Evolutionary conservation across 2,113 vertebrate genomes (phyloP).

Genomic region (Anhinga rufa): DNA sequence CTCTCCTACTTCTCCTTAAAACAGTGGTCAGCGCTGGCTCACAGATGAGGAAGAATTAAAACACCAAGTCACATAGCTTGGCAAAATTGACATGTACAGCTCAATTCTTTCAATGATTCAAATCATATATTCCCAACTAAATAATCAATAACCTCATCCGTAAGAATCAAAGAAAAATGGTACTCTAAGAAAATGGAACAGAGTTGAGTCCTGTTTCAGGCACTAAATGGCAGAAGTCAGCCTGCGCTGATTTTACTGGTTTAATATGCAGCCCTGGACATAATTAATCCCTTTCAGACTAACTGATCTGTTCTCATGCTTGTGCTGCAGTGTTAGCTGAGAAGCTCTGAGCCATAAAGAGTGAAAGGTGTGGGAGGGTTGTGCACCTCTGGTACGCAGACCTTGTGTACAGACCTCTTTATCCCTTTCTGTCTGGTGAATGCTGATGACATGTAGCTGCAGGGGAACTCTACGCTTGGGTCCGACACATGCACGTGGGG

Average conservation of each 20-base stretch:
- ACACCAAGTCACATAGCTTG: not conserved
- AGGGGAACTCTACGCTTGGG: not conserved
- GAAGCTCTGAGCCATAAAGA: not conserved
- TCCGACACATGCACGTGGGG: fast-evolving
- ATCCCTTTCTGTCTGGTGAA: not conserved
- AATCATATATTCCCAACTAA: not conserved
- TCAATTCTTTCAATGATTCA: not conserved
- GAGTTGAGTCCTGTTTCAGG: not conserved
- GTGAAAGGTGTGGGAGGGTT: not conserved
- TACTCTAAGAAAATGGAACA: not conserved
- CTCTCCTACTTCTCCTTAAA: not conserved
- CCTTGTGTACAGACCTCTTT: not conserved
- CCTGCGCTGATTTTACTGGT: not conserved
- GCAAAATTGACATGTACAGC: not conserved
- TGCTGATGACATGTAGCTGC: fast-evolving
- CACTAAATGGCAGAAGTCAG: not conserved
- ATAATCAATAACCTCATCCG: not conserved
- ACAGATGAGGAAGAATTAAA: not conserved
- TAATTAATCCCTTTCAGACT: not conserved
- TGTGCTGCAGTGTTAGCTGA: not conserved
- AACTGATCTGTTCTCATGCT: fast-evolving
- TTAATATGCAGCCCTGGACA: not conserved
- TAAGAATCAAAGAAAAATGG: not conserved
- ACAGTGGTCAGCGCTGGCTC: not conserved
- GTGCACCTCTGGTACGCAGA: not conserved